These are phyloP conservation scores for Eclectus roratus DNA, from an alignment of 2,113 vertebrate genomes.

Conservation along the genomic window DNA sequence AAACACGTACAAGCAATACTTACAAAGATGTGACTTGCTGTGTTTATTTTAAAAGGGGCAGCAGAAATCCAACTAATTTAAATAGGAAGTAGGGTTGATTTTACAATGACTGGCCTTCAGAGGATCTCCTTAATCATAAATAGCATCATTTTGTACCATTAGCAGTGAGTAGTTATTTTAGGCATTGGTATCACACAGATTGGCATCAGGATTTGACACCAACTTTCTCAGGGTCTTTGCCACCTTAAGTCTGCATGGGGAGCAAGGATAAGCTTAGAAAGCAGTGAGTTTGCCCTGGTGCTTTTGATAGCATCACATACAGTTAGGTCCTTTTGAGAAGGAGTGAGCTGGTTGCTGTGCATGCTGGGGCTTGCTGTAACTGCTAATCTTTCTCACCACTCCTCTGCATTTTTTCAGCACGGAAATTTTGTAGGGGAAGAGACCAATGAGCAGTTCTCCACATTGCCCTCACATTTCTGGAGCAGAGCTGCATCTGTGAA, in stretches of 20 bases:
- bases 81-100: neutral
- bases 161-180: neutral
- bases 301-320: accelerated
- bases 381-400: neutral
- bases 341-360: neutral
- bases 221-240: neutral
- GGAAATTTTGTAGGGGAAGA: neutral
- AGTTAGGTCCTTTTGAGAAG: neutral
- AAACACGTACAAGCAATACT: neutral
- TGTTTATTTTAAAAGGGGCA: neutral
- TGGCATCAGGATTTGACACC: neutral
- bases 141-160: neutral
- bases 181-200: neutral
- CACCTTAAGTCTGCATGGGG: neutral
- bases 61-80: neutral
- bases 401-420: neutral
- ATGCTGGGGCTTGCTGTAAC: neutral
- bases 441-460: neutral
- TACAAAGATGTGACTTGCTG: neutral
- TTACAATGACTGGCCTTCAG: neutral
- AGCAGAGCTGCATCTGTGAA: neutral
- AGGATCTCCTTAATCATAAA: neutral
- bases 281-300: neutral
- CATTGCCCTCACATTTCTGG: neutral
- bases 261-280: neutral